A percentile compares a stretch with the other conserved stretches of the same genome.
phyloP scores from a whole-genome alignment of 2,797 vertebrate species.

The Melanotaenia pygmaea region DNA sequence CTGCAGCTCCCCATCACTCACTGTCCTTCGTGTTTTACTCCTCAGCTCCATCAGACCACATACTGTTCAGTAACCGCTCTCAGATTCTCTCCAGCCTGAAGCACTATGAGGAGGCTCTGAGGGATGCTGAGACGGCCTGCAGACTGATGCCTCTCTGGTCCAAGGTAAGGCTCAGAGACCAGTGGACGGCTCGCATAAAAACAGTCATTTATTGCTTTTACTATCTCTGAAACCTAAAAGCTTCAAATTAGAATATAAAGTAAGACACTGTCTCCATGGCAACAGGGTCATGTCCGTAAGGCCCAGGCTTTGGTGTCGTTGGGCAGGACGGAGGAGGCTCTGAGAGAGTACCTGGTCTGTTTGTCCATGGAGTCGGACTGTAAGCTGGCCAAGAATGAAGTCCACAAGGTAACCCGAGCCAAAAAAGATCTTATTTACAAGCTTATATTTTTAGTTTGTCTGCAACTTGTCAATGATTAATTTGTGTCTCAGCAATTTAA shows the following conservation, averaged over 20 bases:
- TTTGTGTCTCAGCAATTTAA: too few relatives aligned
- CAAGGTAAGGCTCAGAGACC: constrained; percentile 81
- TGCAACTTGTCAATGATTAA: too few relatives aligned
- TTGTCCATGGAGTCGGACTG: constrained; percentile 88
- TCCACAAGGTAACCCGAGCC: constrained; percentile 82
- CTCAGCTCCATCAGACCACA: constrained; percentile 90
- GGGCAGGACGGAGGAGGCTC: constrained; percentile 89
- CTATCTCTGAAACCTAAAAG: background rate
- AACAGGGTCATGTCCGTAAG: constrained; percentile 89
- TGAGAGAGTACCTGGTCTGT: constrained; percentile 90
- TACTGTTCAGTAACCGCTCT: constrained; percentile 91
- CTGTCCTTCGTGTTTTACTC: constrained; percentile 11
- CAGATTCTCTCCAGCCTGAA: constrained; percentile 90
- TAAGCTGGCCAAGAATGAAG: constrained; percentile 85
- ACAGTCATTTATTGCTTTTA: background rate
- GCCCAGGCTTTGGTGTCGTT: constrained; percentile 88
- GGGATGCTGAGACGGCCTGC: constrained; percentile 89
- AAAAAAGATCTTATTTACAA: too few relatives aligned
- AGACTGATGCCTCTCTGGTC: constrained; percentile 89
- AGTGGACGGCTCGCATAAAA: background rate
- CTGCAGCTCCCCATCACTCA: too few relatives aligned
- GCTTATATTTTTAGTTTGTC: too few relatives aligned
- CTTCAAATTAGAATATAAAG: background rate
- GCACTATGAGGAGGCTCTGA: constrained; percentile 84
- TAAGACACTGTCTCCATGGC: constrained; percentile 3